These are phyloP conservation scores for Catharus bicknelli DNA, from an alignment of 2,113 vertebrate species.

Conservation along the genomic window DNA sequence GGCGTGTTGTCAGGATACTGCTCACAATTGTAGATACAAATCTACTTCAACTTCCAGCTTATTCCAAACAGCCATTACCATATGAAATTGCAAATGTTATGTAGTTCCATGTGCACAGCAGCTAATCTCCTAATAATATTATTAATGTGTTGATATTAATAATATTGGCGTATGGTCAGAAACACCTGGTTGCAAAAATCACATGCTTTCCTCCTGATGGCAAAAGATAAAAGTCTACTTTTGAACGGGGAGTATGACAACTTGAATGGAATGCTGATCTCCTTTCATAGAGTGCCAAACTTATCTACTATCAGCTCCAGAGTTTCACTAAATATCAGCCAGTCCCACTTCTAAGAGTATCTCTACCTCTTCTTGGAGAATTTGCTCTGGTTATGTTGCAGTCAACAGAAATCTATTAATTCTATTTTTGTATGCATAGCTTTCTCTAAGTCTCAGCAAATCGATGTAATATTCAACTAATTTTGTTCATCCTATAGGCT, in stretches of 20 bases:
- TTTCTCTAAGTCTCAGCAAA: background rate
- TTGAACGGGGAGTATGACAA: constrained; percentile 14
- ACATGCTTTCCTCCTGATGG: constrained; percentile 18
- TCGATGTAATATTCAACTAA: background rate
- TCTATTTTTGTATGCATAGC: background rate
- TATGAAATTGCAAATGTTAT: background rate
- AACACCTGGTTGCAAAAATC: constrained; percentile 52
- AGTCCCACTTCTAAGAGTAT: constrained; percentile 37
- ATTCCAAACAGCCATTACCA: constrained; percentile 24
- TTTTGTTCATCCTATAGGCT: background rate
- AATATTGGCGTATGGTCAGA: constrained; percentile 54
- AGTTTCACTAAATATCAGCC: constrained; percentile 21
- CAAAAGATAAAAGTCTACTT: constrained; percentile 46
- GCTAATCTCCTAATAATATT: constrained; percentile 40
- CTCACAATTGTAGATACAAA: constrained; percentile 18
- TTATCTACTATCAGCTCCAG: background rate
- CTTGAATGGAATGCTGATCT: constrained; percentile 47
- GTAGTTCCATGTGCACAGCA: background rate
- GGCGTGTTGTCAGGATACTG: background rate
- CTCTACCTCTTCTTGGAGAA: background rate
- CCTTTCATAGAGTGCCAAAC: constrained; percentile 43
- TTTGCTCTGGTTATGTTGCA: background rate
- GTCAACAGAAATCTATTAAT: background rate
- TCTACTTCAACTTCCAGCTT: constrained; percentile 8
- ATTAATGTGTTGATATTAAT: constrained; percentile 57